Evolutionary conservation across 2,888 invertebrate genomes (phyloP).

Genomic region (Sminthurinus aureus): DNA sequence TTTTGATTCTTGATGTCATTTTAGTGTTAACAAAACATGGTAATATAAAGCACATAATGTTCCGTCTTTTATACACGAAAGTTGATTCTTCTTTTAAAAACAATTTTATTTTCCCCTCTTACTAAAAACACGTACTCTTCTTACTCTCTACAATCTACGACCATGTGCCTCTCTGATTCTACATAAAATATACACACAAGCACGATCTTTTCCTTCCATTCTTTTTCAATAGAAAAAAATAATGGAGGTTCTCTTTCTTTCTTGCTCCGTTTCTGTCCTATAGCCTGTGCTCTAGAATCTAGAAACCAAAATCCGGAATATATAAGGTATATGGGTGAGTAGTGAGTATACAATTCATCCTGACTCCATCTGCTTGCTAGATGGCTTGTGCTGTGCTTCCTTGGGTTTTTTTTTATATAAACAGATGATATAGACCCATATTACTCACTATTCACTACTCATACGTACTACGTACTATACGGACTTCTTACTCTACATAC

Average conservation of each 20-base stretch:
- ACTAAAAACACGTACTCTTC: too few species aligned
- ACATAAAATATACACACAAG: too few species aligned
- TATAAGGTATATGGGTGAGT: neutral
- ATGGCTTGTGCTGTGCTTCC: neutral
- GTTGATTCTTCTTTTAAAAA: too few species aligned
- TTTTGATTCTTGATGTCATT: too few species aligned
- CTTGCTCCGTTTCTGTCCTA: neutral
- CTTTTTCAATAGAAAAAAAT: conserved; percentile 2
- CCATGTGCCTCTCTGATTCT: too few species aligned
- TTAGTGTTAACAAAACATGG: too few species aligned
- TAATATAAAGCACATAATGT: too few species aligned
- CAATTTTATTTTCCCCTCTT: too few species aligned
- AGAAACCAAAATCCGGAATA: too few species aligned
- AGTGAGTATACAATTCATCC: conserved; percentile 26
- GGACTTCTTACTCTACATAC: neutral
- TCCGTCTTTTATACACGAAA: too few species aligned
- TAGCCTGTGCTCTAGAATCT: neutral
- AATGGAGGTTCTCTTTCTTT: conserved; percentile 16
- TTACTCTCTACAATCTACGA: too few species aligned
- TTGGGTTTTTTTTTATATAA: neutral
- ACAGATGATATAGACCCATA: neutral
- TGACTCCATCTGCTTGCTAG: conserved; percentile 35
- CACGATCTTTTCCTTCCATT: too few species aligned
- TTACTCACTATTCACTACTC: neutral
- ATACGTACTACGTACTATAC: neutral